Conservation (phyloP, 2,797 vertebrate species). For the Hirundo rustica region DNA sequence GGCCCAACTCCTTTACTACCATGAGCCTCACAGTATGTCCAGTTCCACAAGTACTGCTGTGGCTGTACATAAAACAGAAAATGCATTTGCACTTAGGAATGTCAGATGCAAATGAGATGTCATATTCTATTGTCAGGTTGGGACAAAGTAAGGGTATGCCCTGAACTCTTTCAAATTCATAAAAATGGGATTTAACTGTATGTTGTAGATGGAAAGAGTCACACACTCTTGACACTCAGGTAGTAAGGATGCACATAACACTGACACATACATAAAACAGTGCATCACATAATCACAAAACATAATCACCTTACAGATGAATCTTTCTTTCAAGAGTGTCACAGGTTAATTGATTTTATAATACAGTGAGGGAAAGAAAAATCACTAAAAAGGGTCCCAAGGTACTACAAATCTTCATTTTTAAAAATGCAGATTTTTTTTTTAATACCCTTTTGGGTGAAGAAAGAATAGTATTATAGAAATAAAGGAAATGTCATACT, state of each 20-base stretch:
- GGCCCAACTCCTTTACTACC: background rate
- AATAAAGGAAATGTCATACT: background rate
- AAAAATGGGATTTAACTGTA: background rate
- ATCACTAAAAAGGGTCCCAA: background rate
- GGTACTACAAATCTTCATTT: background rate
- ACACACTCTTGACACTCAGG: background rate
- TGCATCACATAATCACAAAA: background rate
- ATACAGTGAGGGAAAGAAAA: rapidly evolving
- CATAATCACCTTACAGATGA: background rate
- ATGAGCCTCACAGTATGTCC: background rate
- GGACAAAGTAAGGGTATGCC: background rate
- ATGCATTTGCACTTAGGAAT: rapidly evolving
- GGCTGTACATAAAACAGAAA: background rate
- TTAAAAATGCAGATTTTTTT: background rate
- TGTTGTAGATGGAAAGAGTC: background rate
- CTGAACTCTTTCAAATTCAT: background rate
- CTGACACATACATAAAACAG: background rate
- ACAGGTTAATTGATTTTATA: background rate
- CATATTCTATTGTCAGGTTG: background rate
- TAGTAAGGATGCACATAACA: background rate
- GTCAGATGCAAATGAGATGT: background rate
- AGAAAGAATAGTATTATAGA: background rate
- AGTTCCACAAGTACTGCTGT: background rate
- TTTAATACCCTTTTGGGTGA: rapidly evolving
- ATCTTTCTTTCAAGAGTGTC: background rate